These are phyloP conservation scores for Cerastoderma edule DNA, from an alignment of 2,888 invertebrate species.

Conservation along the genomic window DNA sequence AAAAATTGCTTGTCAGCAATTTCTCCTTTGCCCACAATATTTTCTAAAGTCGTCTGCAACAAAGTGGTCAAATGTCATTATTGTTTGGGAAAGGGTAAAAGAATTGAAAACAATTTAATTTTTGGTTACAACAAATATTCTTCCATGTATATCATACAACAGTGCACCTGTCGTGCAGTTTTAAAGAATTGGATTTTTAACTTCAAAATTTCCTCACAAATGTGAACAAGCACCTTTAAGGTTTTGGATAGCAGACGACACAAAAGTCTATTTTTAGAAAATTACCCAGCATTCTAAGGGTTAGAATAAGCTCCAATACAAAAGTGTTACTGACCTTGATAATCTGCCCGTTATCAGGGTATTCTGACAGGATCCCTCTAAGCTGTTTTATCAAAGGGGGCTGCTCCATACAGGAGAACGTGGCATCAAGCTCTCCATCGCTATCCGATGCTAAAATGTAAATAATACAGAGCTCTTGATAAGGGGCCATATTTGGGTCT, in stretches of 20 bases:
- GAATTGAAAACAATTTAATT: too few species aligned
- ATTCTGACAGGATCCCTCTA: constrained; percentile 72
- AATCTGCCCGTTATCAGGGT: constrained; percentile 78
- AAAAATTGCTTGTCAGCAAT: too few species aligned
- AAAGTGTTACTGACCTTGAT: constrained; percentile 64
- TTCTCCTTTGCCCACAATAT: too few species aligned
- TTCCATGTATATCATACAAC: background rate
- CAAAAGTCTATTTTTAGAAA: background rate
- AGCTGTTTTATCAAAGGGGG: constrained; percentile 77
- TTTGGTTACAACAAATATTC: too few species aligned
- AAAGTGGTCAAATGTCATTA: too few species aligned
- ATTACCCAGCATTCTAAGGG: too few species aligned
- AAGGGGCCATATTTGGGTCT: too few species aligned
- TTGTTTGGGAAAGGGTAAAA: too few species aligned
- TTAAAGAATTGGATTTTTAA: constrained; percentile 74
- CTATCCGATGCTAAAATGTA: constrained; percentile 20
- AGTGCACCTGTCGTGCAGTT: constrained; percentile 64
- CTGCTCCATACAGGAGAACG: constrained; percentile 62
- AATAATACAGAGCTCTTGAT: constrained; percentile 1
- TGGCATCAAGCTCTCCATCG: constrained; percentile 31
- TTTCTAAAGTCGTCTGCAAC: too few species aligned
- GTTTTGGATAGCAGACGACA: background rate
- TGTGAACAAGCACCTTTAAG: background rate
- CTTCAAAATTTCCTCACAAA: constrained; percentile 32
- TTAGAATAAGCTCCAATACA: background rate